A percentile compares a stretch with the other conserved stretches of the same genome.
These are phyloP conservation scores for Tyria jacobaeae DNA, from an alignment of 2,888 invertebrate genomes.

Conservation along the genomic window DNA sequence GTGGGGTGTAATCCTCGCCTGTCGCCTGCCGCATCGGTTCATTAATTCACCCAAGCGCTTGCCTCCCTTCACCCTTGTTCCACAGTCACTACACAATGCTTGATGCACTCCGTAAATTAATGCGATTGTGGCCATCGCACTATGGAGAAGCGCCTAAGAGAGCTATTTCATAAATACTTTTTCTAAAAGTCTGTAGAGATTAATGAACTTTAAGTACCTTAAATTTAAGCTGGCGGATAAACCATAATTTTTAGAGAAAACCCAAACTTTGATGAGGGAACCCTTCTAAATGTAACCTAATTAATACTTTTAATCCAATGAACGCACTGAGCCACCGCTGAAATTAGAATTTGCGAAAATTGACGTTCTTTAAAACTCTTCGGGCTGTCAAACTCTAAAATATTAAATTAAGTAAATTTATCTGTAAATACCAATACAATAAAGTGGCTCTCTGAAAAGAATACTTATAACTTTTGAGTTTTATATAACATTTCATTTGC, in stretches of 20 bases:
- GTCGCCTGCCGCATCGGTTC: constrained; percentile 83
- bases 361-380: neutral
- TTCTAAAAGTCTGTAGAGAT: neutral
- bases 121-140: constrained; percentile 72
- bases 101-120: constrained; percentile 82
- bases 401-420: too few species aligned
- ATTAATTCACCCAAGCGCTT: constrained; percentile 77
- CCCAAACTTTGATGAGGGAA: too few species aligned
- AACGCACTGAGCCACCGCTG: too few species aligned
- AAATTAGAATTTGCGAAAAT: too few species aligned
- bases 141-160: neutral
- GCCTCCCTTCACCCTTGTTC: constrained; percentile 45
- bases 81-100: constrained; percentile 62
- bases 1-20: constrained; percentile 83
- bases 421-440: too few species aligned
- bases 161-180: neutral
- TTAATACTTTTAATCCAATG: too few species aligned
- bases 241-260: too few species aligned
- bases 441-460: too few species aligned
- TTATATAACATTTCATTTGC: neutral
- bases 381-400: too few species aligned
- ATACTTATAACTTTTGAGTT: too few species aligned
- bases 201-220: neutral
- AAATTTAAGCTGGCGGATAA: too few species aligned
- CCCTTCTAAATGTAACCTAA: too few species aligned